Percentiles rank a stretch among this genome's conserved stretches.
Conservation (phyloP, 2,113 vertebrate species). For the Ceyx melanurus region DNA sequence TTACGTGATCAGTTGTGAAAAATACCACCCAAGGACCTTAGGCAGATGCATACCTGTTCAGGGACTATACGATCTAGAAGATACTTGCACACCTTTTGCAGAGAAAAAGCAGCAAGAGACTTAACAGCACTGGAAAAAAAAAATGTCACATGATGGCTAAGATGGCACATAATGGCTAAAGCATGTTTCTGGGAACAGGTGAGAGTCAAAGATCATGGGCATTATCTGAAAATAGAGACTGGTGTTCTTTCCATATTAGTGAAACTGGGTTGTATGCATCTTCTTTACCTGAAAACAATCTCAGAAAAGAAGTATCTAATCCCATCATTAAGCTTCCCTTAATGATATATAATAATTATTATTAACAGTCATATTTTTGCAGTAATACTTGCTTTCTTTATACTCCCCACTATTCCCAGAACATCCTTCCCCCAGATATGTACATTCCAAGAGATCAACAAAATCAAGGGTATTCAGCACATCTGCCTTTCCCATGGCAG, state of each 20-base stretch:
- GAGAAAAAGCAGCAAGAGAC: not conserved
- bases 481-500: not conserved
- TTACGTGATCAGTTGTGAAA: not conserved
- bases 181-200: not conserved
- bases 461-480: not conserved
- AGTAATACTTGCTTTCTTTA: not conserved
- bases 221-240: not conserved
- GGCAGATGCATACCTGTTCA: not conserved
- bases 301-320: not conserved
- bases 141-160: not conserved
- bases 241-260: not conserved
- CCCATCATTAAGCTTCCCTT: not conserved
- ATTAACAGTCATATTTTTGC: not conserved
- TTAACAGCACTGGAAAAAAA: not conserved
- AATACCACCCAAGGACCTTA: not conserved
- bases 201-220: not conserved
- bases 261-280: not conserved
- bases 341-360: not conserved
- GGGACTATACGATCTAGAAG: not conserved
- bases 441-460: not conserved
- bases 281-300: not conserved
- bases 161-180: not conserved
- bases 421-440: not conserved
- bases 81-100: not conserved
- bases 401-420: not conserved